Evolutionary conservation across 2,888 invertebrate species (phyloP), one percentile per base, ranked within the genome.

Genomic region (Troglohyphantes excavatus): DNA sequence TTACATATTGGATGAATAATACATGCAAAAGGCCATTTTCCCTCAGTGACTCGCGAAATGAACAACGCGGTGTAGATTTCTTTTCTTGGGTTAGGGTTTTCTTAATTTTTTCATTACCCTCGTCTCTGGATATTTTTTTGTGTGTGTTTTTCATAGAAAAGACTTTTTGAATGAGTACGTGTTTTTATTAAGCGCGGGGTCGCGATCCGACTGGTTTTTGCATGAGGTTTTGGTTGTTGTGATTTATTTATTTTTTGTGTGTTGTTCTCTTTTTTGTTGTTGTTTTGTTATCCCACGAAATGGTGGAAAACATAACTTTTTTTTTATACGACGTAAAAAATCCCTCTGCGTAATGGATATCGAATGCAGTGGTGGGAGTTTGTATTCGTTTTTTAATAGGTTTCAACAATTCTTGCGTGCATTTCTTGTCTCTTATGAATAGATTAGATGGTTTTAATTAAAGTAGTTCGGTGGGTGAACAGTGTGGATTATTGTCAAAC

Each of bases 1-100:
- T 53, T 53, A 53, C 53, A 53, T 53, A 53, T 53, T 53, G 53
- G 53, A 53, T 53, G 53, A 53, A 53, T 53, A 53, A 53, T 53
- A 53, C 53, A 53, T 53, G 17, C 53, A 53, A 53, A 53, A n/a
- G 53, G 53, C n/a, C 53, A n/a, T n/a, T n/a, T n/a, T n/a, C n/a
- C n/a, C n/a, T n/a, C 53, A 53, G 13, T 17, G 2, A 53, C 13
- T 53, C 53, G n/a, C n/a, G 13, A 53, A 53, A 6, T 0, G 53
- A 53, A 53, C 53, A 53, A 53, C n/a, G 53, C 17, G 5, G 53
- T 53, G n/a, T 13, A n/a, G 53, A n/a, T 7, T 53, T 53, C 53
- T n/a, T 53, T 53, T 53, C 53, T 53, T n/a, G n/a, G 53, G 5
- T n/a, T 3, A 13, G 39, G 39, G 39, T 39, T 39, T 39, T 39